Conservation (phyloP, 2,888 invertebrate genomes). For the Sylvicola fuscatus region DNA sequence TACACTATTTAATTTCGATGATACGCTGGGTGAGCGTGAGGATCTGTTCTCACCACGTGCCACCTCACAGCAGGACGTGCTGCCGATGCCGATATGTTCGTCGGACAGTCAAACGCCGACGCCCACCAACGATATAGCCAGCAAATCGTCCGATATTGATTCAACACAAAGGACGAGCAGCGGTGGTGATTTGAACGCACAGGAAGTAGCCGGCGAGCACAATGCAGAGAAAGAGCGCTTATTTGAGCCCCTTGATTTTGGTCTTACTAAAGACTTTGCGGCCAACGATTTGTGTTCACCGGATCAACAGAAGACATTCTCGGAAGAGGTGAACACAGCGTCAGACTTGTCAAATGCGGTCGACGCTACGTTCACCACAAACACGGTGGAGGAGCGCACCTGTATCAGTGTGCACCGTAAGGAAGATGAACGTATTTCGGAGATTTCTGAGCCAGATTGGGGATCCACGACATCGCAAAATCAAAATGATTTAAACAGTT, state of each 20-base stretch:
- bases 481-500: constrained; percentile 7
- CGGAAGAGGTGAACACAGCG: constrained; percentile 9
- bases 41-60: constrained; percentile 10
- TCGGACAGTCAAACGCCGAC: constrained; percentile 3
- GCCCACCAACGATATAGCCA: not conserved
- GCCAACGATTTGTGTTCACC: constrained; percentile 7
- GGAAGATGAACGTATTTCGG: constrained; percentile 11
- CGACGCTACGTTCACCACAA: constrained; percentile 10
- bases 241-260: constrained; percentile 1
- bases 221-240: not conserved
- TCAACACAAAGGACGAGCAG: constrained; percentile 8
- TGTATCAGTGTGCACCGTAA: constrained; percentile 10
- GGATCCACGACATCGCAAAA: constrained; percentile 7
- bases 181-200: constrained; percentile 1
- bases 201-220: not conserved
- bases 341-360: constrained; percentile 9
- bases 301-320: constrained; percentile 11
- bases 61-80: not conserved
- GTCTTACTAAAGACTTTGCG: not conserved
- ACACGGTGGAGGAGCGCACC: constrained; percentile 10
- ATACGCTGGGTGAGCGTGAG: constrained; percentile 11
- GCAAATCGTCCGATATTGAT: not conserved
- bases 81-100: not conserved
- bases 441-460: constrained; percentile 12
- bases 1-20: constrained; percentile 12